Evolutionary conservation across 1,140 invertebrate species (phyloP), one percentile per base, ranked within the genome.

Genomic region (Melitaea cinxia): DNA sequence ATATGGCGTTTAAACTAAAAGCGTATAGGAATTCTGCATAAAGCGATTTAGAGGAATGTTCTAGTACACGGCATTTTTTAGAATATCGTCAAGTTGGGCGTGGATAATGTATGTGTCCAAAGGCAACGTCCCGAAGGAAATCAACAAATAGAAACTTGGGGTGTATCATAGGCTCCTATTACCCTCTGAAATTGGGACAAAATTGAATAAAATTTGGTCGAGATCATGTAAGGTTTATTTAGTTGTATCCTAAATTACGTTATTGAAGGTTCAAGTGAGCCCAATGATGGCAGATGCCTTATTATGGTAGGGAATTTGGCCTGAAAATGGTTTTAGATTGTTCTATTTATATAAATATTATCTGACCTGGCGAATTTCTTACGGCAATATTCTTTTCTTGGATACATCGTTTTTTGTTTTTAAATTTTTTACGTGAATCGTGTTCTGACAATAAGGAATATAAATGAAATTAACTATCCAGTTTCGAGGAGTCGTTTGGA

Each of bases 161-260:
- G 21, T 47, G 9, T 47, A 23, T 47, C 42, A 47, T 47, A 47
- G 17, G 21, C 12, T 23, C 6, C 42, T 47, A 47, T 47, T 47
- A 47, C 21, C 9, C 9, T 4, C 42, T 47, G 23, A 21, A 23
- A 47, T 47, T 47, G 17, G 42, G 21, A 47, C 21, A 23, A 47
- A 47, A 47, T 47, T n/a, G 37, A 42, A 42, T 42, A 42, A 42
- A 42, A 42, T 19, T 23, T 23, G 21, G 14, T 23, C 42, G 42
- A 47, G 42, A 47, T 47, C 19, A n/a, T 47, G 17, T 21, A 21
- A 47, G 21, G 21, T 1, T 47, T 21, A n/a, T 47, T 21, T 17
- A 19, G 10, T 23, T 23, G 21, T 47, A 23, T 21, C 17, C 2
- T 5, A 7, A 21, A 45, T 45, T 45, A 21, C 4, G 19, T 45